These are phyloP conservation scores for Labeo catla DNA, from an alignment of 2,113 vertebrate species.

Conservation along the genomic window DNA sequence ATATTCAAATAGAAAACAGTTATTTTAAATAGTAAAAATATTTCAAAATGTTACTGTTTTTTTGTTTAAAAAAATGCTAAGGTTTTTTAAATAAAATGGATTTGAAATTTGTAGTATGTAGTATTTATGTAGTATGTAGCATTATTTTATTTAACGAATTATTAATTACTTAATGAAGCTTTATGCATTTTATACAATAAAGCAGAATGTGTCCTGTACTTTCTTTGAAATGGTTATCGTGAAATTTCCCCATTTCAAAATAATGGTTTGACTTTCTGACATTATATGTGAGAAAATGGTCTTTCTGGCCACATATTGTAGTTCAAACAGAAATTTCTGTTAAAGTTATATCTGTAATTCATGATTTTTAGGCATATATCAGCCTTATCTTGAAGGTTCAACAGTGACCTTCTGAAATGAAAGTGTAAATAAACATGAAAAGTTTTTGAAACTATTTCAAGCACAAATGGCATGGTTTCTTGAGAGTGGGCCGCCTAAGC, in stretches of 20 bases:
- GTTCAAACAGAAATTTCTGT: neutral
- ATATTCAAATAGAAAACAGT: no score
- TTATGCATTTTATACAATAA: neutral
- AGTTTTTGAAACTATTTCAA: neutral
- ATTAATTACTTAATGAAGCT: no score
- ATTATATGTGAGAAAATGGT: neutral
- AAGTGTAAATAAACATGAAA: neutral
- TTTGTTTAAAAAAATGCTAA: no score
- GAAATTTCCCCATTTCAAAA: neutral
- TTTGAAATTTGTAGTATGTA: no score
- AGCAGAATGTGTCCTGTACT: neutral
- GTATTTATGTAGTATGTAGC: no score
- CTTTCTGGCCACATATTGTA: neutral
- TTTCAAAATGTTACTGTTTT: no score
- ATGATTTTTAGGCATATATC: neutral
- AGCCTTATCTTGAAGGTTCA: neutral
- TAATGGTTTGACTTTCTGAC: neutral
- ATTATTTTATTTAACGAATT: no score
- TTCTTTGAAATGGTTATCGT: neutral
- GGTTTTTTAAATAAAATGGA: no score
- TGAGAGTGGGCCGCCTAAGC: constrained; percentile 21
- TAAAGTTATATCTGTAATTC: neutral
- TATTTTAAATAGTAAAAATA: no score
- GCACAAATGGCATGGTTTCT: constrained; percentile 1
- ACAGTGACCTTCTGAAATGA: neutral